These are phyloP conservation scores for Platynereis dumerilii DNA, from an alignment of 2,888 invertebrate genomes.

Conservation along the genomic window DNA sequence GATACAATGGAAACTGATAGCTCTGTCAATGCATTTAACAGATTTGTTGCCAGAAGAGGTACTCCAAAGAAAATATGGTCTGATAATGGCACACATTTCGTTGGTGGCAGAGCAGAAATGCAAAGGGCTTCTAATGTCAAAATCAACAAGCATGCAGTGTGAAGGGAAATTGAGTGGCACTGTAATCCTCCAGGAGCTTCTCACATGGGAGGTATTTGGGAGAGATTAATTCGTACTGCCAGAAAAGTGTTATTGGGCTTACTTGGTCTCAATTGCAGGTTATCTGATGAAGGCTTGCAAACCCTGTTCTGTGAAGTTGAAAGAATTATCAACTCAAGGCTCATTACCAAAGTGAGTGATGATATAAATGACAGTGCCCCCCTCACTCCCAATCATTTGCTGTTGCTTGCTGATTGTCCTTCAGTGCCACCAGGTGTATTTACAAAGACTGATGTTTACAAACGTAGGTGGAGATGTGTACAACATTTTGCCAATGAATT, in stretches of 20 bases:
- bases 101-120: slow-evolving; percentile 23
- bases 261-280: slow-evolving; percentile 17
- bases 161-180: slow-evolving; percentile 18
- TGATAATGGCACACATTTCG: slow-evolving; percentile 18
- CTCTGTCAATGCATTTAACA: slow-evolving; percentile 4
- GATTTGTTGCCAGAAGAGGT: slow-evolving; percentile 3
- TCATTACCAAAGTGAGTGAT: slow-evolving; percentile 29
- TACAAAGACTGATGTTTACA: slow-evolving; percentile 15
- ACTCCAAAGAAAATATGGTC: slow-evolving; percentile 2
- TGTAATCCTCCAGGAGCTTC: too few relatives aligned
- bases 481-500: slow-evolving; percentile 26
- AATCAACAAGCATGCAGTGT: slow-evolving; percentile 13
- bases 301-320: slow-evolving; percentile 36
- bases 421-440: slow-evolving; percentile 21
- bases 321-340: slow-evolving; percentile 35
- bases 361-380: too few relatives aligned
- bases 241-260: slow-evolving; percentile 33
- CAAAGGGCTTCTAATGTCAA: slow-evolving; percentile 10
- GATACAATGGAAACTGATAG: slow-evolving; percentile 16
- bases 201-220: slow-evolving; percentile 46
- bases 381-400: too few relatives aligned
- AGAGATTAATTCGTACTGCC: slow-evolving; percentile 41
- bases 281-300: slow-evolving; percentile 32
- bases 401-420: slow-evolving; percentile 17
- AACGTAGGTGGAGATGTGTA: slow-evolving; percentile 19